phyloP scores from a whole-genome alignment of 1,140 invertebrate genomes.

The Brachionus calyciflorus region DNA sequence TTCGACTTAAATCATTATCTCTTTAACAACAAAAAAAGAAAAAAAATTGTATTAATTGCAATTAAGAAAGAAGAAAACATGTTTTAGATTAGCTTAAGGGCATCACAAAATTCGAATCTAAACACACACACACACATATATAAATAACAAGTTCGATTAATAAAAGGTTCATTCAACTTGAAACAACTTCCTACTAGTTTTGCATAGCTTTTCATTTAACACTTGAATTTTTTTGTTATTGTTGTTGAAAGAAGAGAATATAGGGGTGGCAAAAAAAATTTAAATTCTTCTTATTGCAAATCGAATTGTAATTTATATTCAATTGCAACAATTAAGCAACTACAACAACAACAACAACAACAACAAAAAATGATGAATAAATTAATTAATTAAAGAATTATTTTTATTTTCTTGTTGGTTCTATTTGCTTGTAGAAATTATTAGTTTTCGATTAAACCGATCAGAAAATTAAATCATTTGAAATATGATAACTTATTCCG shows the following conservation, averaged over 20 bases:
- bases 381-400: conserved; percentile 1
- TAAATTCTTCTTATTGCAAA: conserved; percentile 17
- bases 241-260: too few relatives aligned
- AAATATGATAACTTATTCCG: background rate
- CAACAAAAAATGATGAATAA: too few relatives aligned
- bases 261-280: background rate
- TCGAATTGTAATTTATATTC: background rate
- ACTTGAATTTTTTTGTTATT: background rate
- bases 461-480: too few relatives aligned
- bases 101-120: conserved; percentile 11
- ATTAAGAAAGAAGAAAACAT: conserved; percentile 35
- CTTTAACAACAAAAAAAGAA: conserved; percentile 1
- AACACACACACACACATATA: background rate
- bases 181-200: conserved; percentile 30
- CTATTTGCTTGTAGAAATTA: too few relatives aligned
- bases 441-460: too few relatives aligned
- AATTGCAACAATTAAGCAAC: background rate
- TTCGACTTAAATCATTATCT: conserved; percentile 30
- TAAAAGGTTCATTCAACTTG: conserved; percentile 33
- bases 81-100: conserved; percentile 45
- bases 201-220: background rate
- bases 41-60: conserved; percentile 36
- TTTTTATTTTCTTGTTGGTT: too few relatives aligned
- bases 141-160: conserved; percentile 38
- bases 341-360: too few relatives aligned